These are phyloP conservation scores for Distichodus sexfasciatus DNA, from an alignment of 2,797 vertebrate genomes.

Conservation along the genomic window DNA sequence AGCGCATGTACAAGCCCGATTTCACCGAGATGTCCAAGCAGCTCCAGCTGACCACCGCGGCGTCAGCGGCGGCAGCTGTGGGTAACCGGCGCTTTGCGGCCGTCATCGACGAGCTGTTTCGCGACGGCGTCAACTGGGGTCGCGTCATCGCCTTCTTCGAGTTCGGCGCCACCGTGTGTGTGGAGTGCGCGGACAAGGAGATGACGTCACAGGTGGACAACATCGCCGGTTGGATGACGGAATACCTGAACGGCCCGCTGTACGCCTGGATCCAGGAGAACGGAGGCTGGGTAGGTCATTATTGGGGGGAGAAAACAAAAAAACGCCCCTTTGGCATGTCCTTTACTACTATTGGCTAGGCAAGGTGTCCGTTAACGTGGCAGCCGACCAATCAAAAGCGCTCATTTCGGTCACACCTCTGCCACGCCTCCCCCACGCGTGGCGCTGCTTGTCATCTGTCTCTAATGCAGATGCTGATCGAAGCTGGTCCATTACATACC, in stretches of 20 bases:
- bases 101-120: conserved; percentile 96
- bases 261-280: conserved; percentile 97
- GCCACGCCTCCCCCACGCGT: conserved; percentile 55
- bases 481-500: too few species aligned
- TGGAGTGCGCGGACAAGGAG: conserved; percentile 90
- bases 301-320: too few species aligned
- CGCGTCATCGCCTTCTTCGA: conserved; percentile 98
- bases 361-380: too few species aligned
- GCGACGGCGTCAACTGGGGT: conserved; percentile 98
- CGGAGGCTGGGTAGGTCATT: conserved; percentile 97
- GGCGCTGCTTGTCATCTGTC: too few species aligned
- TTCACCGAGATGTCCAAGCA: conserved; percentile 93
- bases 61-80: conserved; percentile 67
- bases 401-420: conserved; percentile 71
- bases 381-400: conserved; percentile 60
- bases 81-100: conserved; percentile 87
- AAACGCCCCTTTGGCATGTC: too few species aligned
- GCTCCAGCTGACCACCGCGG: conserved; percentile 84
- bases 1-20: conserved; percentile 88
- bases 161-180: conserved; percentile 94
- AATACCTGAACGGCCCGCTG: conserved; percentile 94
- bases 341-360: too few species aligned
- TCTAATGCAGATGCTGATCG: too few species aligned
- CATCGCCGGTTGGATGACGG: conserved; percentile 96
- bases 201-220: conserved; percentile 88